Evolutionary conservation across 2,113 vertebrate species (phyloP).

Genomic region (Chamaea fasciata): DNA sequence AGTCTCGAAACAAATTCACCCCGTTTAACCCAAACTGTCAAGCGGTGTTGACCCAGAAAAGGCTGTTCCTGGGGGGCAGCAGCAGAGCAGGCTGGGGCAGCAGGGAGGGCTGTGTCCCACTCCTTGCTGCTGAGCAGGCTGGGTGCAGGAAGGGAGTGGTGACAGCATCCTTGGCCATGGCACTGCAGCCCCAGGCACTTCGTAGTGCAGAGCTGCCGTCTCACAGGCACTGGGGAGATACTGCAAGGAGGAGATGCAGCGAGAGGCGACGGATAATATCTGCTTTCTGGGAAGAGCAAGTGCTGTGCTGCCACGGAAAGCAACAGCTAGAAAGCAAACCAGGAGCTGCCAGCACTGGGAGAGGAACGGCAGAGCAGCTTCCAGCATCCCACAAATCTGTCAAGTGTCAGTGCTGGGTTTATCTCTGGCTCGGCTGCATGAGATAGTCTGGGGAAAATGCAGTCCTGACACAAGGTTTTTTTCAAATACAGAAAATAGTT

Average conservation of each 20-base stretch:
- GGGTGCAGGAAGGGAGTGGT: neutral
- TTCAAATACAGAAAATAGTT: neutral
- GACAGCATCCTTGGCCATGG: neutral
- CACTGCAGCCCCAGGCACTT: neutral
- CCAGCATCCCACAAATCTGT: neutral
- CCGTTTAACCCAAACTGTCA: neutral
- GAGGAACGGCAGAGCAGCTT: neutral
- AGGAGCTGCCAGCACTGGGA: neutral
- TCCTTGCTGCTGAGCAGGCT: neutral
- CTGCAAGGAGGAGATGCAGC: neutral
- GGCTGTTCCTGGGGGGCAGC: neutral
- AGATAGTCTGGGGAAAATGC: neutral
- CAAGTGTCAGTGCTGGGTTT: neutral
- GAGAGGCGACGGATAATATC: fast-evolving
- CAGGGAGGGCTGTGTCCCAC: neutral
- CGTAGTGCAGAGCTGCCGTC: neutral
- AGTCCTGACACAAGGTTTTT: neutral
- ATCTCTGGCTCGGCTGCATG: neutral
- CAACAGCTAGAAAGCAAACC: neutral
- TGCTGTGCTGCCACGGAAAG: neutral
- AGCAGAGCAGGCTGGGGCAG: neutral
- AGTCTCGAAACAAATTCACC: neutral
- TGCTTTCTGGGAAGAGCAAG: neutral
- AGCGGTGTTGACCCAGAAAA: neutral
- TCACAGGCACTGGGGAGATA: neutral